Percentiles rank a stretch among this genome's conserved stretches.
phyloP scores from a whole-genome alignment of 2,888 invertebrate genomes.

The Ennomos quercinarius region DNA sequence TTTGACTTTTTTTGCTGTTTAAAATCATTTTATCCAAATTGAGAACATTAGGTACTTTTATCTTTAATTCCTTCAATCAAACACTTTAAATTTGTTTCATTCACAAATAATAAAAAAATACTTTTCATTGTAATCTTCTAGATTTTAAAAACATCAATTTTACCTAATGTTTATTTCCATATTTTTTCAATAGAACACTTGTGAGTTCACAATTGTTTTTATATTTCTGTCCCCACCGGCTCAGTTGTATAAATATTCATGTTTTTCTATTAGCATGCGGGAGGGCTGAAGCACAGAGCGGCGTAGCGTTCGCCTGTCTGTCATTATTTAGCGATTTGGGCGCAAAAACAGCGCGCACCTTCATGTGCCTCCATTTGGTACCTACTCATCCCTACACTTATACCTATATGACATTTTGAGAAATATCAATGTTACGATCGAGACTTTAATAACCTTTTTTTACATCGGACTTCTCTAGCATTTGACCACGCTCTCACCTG shows the following conservation, averaged over 20 bases:
- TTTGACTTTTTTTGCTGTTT: too few relatives aligned
- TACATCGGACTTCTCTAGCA: too few relatives aligned
- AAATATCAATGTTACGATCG: conserved; percentile 11
- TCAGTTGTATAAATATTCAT: conserved; percentile 82
- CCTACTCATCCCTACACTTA: conserved; percentile 33
- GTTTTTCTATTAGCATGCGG: conserved; percentile 75
- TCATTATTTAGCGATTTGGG: conserved; percentile 82
- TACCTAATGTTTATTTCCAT: conserved; percentile 8
- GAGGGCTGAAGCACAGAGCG: conserved; percentile 58
- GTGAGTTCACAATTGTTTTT: conserved; percentile 47
- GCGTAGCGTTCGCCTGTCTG: conserved; percentile 67
- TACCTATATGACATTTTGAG: conserved; percentile 8
- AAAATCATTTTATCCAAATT: too few relatives aligned
- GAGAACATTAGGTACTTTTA: too few relatives aligned
- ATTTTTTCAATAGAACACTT: conserved; percentile 31
- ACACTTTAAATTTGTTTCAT: too few relatives aligned
- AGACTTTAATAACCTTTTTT: conserved; percentile 22
- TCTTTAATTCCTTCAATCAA: too few relatives aligned
- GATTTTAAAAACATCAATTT: too few relatives aligned
- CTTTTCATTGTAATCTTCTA: too few relatives aligned
- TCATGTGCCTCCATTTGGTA: conserved; percentile 46
- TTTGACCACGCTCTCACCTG: too few relatives aligned
- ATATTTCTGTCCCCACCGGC: conserved; percentile 63
- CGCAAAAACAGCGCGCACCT: conserved; percentile 75
- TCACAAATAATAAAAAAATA: too few relatives aligned